A percentile compares a stretch with the other conserved stretches of the same genome.
phyloP scores from a whole-genome alignment of 2,113 vertebrate genomes.

The Amia ocellicauda region DNA sequence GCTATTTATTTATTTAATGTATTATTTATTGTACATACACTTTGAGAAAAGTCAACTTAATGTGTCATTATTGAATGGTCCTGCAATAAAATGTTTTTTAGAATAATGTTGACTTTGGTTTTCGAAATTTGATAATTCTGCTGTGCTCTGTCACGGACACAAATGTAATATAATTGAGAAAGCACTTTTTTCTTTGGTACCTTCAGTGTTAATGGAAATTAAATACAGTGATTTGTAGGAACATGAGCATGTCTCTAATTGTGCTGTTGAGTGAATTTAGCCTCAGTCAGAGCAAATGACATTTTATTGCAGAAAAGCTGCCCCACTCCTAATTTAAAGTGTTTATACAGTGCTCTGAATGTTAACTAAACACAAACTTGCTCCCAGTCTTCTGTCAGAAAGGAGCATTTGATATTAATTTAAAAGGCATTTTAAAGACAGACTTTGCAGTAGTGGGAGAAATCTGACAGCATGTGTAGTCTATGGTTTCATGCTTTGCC shows the following conservation, averaged over 20 bases:
- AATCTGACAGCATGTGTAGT: slow-evolving; percentile 32
- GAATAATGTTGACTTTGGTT: no score
- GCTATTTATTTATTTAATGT: no score
- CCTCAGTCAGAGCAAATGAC: not conserved
- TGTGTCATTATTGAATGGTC: no score
- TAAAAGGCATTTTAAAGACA: slow-evolving; percentile 39
- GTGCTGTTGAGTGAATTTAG: slow-evolving; percentile 11
- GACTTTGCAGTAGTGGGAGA: slow-evolving; percentile 33
- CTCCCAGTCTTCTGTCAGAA: slow-evolving; percentile 22
- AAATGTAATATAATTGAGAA: no score
- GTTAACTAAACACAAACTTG: slow-evolving; percentile 40
- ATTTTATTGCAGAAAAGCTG: slow-evolving; percentile 12
- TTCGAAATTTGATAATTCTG: no score
- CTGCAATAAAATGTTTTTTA: no score
- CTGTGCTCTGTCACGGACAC: no score
- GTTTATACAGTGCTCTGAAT: slow-evolving; percentile 16
- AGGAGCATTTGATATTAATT: slow-evolving; percentile 43
- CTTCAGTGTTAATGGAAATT: slow-evolving; percentile 16
- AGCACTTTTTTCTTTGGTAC: no score
- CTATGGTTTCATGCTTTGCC: slow-evolving; percentile 46
- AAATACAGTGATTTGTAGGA: slow-evolving; percentile 11
- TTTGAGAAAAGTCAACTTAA: no score
- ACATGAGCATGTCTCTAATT: not conserved
- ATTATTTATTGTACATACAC: no score
- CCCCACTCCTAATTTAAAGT: slow-evolving; percentile 11